These are phyloP conservation scores for Acanthosepion pharaonis DNA, from an alignment of 2,888 invertebrate genomes.

Conservation along the genomic window DNA sequence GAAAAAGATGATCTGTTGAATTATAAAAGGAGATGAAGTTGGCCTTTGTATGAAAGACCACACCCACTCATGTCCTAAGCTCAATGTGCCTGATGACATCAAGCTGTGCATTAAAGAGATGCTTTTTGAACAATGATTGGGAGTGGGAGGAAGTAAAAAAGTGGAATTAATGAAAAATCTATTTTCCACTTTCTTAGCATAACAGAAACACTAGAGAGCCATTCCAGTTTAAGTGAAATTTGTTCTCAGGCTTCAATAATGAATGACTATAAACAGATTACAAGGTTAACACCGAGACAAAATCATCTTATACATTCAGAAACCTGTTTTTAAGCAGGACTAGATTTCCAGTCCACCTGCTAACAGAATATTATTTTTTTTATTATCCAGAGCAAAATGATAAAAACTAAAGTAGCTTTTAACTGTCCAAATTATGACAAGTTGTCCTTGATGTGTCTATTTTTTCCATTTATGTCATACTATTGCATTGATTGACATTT, in stretches of 20 bases:
- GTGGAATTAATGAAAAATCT: not conserved
- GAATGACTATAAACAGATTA: not conserved
- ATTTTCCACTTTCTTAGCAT: not conserved
- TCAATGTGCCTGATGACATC: not conserved
- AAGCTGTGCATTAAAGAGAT: not conserved
- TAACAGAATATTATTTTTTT: not conserved
- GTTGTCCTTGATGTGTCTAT: not conserved
- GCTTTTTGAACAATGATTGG: constrained; percentile 14
- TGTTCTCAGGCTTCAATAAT: constrained; percentile 4
- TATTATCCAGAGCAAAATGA: not conserved
- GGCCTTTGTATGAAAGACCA: not conserved
- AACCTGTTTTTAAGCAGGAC: constrained; percentile 11
- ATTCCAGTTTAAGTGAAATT: not conserved
- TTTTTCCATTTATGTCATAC: not conserved
- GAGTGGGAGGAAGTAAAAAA: not conserved
- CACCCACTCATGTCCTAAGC: not conserved
- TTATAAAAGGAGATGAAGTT: not conserved
- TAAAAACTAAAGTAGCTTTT: not conserved
- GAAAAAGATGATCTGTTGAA: not conserved
- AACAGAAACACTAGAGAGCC: not conserved
- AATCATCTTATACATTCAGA: not conserved
- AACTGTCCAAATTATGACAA: not conserved
- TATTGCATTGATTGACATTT: not conserved
- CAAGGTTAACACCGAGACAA: not conserved
- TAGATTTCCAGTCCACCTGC: not conserved